Evolutionary conservation across 2,888 invertebrate species (phyloP), one percentile per base, ranked within the genome.

Genomic region (Heliconius charithonia): DNA sequence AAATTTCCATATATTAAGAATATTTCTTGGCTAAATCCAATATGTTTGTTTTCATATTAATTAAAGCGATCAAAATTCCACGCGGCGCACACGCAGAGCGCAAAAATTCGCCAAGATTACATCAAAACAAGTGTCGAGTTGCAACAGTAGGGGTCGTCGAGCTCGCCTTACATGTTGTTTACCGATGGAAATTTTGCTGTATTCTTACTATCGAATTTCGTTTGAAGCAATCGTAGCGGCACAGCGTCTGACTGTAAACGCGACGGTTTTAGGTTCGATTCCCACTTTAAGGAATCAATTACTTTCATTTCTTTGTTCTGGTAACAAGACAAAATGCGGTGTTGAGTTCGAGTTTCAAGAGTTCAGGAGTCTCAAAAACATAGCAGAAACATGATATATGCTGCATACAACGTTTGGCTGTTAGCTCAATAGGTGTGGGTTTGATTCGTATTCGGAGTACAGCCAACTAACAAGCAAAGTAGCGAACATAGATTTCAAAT

Each of bases 101-200:
- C 41, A 77, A 19, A 65, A 66, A 71, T 65, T 69, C 77, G 79
- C 79, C 82, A 81, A 80, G 80, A 78, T 79, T 78, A 76, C 78
- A 62, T 81, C 79, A 83, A 82, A 82, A 81, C 83, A 82, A 81
- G 75, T 83, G 63, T 82, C 78, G 62, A 29, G 63, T 82, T 76
- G 78, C 83, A 76, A 65, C 78, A 79, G 75, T 80, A 63, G 76
- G 74, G 77, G 77, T 71, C 59, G 62, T 51, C 67, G 59, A 71
- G 70, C 29, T 32, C 63, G n/a, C 2, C 72, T 73, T 72, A 51
- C 59, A 59, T 63, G 71, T 76, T 75, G 75, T 76, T 75, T 77
- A 70, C 77, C 69, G 51, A 32, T 74, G 65, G 67, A 37, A 62
- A 51, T 2, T 65, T 75, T 77, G 45, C 72, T 74, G 29, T 22